A percentile compares a stretch with the other conserved stretches of the same genome.
These are phyloP conservation scores for Anthopleura xanthogrammica DNA, from an alignment of 92 coral and sea anemone genomes.

Conservation along the genomic window DNA sequence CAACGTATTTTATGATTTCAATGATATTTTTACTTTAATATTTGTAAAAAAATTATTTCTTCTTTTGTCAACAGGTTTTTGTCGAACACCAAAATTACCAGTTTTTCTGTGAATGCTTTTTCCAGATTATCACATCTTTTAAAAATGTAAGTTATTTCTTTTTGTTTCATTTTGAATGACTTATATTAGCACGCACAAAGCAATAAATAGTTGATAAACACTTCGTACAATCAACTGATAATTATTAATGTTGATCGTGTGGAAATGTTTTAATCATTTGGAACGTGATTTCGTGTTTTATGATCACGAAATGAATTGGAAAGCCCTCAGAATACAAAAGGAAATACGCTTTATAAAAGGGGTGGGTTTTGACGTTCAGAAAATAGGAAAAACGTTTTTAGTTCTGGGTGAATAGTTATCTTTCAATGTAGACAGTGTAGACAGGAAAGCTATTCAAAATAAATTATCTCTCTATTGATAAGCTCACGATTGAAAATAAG, in stretches of 20 bases:
- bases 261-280: neutral
- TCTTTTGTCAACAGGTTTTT: conserved; percentile 12
- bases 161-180: neutral
- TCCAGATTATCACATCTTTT: conserved; percentile 17
- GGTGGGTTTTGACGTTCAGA: neutral
- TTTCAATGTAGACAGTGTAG: neutral
- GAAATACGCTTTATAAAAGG: neutral
- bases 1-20: neutral
- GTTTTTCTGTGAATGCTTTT: conserved; percentile 2
- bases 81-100: conserved; percentile 28
- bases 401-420: neutral
- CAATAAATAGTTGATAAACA: conserved; percentile 4
- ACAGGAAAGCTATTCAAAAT: neutral
- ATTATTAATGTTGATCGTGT: neutral
- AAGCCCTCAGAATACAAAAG: neutral
- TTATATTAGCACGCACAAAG: neutral
- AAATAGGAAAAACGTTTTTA: conserved; percentile 4
- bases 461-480: neutral
- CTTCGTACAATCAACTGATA: neutral
- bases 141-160: conserved; percentile 24
- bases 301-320: neutral
- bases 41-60: neutral
- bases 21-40: neutral
- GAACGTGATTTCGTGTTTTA: neutral
- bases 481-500: neutral